Conservation (phyloP, 2,888 invertebrate species). For the Ferdinandea cuprea region DNA sequence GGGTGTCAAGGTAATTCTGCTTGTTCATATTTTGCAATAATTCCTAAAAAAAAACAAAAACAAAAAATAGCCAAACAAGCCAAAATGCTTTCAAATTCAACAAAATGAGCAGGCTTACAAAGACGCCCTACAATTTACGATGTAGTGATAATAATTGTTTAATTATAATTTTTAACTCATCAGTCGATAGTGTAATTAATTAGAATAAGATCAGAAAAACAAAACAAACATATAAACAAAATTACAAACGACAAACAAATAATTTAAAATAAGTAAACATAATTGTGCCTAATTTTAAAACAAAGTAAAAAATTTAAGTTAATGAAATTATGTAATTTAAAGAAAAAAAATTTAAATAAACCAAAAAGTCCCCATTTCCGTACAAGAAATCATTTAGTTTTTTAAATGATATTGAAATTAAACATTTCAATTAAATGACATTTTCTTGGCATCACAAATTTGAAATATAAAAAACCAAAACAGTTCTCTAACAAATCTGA, state of each 20-base stretch:
- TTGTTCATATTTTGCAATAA: neutral
- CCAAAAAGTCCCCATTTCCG: neutral
- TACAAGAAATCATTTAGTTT: neutral
- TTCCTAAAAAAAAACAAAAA: neutral
- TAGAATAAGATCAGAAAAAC: constrained; percentile 19
- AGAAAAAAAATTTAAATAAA: neutral
- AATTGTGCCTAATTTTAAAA: constrained; percentile 63
- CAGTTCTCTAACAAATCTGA: constrained; percentile 1
- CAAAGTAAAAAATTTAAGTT: constrained; percentile 14
- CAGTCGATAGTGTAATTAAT: constrained; percentile 26
- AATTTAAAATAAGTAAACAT: constrained; percentile 53
- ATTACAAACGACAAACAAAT: constrained; percentile 37
- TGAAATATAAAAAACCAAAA: neutral
- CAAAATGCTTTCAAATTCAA: neutral
- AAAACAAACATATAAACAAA: constrained; percentile 5
- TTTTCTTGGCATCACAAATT: neutral
- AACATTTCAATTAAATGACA: neutral
- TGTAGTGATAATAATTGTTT: constrained; percentile 16
- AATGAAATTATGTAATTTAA: constrained; percentile 9
- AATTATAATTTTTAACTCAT: constrained; percentile 17
- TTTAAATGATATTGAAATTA: constrained; percentile 19
- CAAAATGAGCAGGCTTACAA: neutral
- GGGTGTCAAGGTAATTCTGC: neutral
- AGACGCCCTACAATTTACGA: constrained; percentile 5
- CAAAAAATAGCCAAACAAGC: no score